Conservation (phyloP, 92 coral and sea anemone genomes). For the Siderastrea radians region DNA sequence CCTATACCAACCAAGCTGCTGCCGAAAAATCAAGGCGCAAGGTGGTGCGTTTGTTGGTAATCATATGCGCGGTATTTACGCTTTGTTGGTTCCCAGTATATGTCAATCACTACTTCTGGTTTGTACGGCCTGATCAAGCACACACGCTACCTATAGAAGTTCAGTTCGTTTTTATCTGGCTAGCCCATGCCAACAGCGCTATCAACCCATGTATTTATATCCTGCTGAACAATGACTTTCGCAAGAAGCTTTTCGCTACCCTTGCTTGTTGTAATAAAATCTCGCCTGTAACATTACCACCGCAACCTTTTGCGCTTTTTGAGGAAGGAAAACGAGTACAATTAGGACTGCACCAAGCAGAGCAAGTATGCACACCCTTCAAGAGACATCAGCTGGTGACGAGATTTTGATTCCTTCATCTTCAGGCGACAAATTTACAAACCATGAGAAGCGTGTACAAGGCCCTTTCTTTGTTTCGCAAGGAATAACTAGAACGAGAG, state of each 20-base stretch:
- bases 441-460: too few relatives aligned
- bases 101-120: conserved; percentile 48
- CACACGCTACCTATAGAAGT: neutral
- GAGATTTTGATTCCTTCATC: too few relatives aligned
- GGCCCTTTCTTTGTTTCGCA: too few relatives aligned
- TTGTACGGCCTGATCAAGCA: neutral
- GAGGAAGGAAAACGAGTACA: neutral
- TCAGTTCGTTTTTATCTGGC: conserved; percentile 16
- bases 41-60: conserved; percentile 38
- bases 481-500: too few relatives aligned
- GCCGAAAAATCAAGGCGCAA: conserved; percentile 36
- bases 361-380: neutral
- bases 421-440: too few relatives aligned
- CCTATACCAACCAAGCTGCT: conserved; percentile 39
- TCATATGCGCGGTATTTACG: conserved; percentile 42
- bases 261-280: conserved; percentile 4
- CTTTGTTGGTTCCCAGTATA: conserved; percentile 66
- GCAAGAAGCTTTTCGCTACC: conserved; percentile 8
- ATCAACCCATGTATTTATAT: conserved; percentile 60
- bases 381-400: too few relatives aligned
- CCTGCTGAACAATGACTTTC: conserved; percentile 31
- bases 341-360: neutral
- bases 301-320: neutral
- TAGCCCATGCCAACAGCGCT: conserved; percentile 66
- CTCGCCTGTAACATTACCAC: neutral